phyloP scores from a whole-genome alignment of 2,888 invertebrate species.

The Hypomecis atomaria region DNA sequence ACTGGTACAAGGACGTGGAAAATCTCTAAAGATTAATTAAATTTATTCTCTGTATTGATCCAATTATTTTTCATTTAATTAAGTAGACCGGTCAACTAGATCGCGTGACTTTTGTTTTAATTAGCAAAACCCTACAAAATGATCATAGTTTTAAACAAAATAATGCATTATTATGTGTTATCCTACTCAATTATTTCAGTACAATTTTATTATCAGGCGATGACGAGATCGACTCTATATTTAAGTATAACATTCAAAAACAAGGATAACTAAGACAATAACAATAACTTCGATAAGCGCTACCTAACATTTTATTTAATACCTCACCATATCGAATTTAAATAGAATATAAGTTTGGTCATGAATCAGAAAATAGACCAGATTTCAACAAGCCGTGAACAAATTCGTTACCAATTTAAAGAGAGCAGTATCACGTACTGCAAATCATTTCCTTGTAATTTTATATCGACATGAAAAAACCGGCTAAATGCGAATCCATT shows the following conservation, averaged over 20 bases:
- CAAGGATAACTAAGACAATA: slow-evolving; percentile 13
- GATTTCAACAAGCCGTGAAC: slow-evolving; percentile 19
- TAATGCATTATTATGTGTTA: neutral
- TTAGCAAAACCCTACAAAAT: too few species aligned
- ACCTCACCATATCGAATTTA: slow-evolving; percentile 13
- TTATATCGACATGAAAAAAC: neutral
- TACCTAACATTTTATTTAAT: slow-evolving; percentile 14
- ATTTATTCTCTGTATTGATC: too few species aligned
- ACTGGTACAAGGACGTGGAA: too few species aligned
- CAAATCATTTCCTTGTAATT: slow-evolving; percentile 44
- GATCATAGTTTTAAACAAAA: too few species aligned
- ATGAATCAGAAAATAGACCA: slow-evolving; percentile 8
- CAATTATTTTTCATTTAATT: too few species aligned
- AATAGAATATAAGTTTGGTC: too few species aligned
- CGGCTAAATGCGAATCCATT: too few species aligned
- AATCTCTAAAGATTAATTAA: too few species aligned
- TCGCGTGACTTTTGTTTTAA: too few species aligned
- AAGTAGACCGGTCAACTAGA: too few species aligned
- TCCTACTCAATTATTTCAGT: neutral
- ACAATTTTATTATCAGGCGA: slow-evolving; percentile 5
- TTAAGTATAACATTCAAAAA: slow-evolving; percentile 3
- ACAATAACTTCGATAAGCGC: slow-evolving; percentile 1
- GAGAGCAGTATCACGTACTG: slow-evolving; percentile 20
- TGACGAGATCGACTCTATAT: slow-evolving; percentile 7
- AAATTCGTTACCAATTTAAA: slow-evolving; percentile 8